A percentile compares a stretch with the other conserved stretches of the same genome.
These are phyloP conservation scores for Exephanes ischioxanthus DNA, from an alignment of 2,888 invertebrate species.

Conservation along the genomic window DNA sequence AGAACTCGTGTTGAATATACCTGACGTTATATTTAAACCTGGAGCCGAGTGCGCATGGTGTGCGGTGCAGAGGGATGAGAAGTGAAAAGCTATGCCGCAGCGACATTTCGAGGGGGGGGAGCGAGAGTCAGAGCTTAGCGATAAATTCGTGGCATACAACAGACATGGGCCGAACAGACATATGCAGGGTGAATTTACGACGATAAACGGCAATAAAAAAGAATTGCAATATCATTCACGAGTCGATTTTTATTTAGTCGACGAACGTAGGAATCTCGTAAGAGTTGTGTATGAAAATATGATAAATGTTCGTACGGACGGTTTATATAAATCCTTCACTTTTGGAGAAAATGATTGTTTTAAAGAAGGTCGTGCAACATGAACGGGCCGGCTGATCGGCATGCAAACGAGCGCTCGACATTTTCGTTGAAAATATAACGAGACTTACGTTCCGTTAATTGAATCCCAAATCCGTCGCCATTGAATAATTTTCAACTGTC, in stretches of 20 bases:
- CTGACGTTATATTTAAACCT: slow-evolving; percentile 76
- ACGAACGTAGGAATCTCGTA: background rate
- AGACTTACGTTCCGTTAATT: too few relatives aligned
- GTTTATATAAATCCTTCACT: background rate
- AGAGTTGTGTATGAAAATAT: background rate
- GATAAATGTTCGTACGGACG: background rate
- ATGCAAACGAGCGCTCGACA: too few relatives aligned
- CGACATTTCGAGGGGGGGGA: background rate
- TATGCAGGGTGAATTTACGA: background rate
- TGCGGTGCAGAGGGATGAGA: background rate
- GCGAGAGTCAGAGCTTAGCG: slow-evolving; percentile 6
- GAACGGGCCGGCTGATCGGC: too few relatives aligned
- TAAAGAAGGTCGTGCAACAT: background rate
- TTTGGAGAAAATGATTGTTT: background rate
- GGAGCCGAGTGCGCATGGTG: slow-evolving; percentile 57
- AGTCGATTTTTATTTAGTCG: background rate
- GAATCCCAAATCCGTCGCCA: too few relatives aligned
- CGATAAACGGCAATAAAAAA: background rate
- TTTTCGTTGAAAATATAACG: too few relatives aligned
- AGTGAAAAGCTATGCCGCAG: slow-evolving; percentile 4
- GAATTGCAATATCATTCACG: background rate
- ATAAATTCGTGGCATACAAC: slow-evolving; percentile 53
- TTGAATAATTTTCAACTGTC: too few relatives aligned
- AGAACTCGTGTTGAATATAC: slow-evolving; percentile 61
- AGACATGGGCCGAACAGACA: background rate